Evolutionary conservation across 1,140 invertebrate genomes (phyloP).

Genomic region (Zaprionus gabonicus): DNA sequence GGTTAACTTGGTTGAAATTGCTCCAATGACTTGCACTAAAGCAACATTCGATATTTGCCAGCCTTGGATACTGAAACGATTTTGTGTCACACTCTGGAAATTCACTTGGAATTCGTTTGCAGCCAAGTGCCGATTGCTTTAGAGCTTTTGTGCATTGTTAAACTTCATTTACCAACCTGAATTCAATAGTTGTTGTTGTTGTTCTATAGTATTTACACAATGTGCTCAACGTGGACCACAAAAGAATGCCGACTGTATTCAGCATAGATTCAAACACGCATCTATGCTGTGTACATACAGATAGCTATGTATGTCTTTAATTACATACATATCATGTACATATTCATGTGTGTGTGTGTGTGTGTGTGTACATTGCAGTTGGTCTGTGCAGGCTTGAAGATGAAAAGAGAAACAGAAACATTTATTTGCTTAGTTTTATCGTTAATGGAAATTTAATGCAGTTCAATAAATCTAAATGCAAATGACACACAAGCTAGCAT

Average conservation of each 20-base stretch:
- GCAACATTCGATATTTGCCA: constrained; percentile 33
- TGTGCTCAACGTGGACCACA: constrained; percentile 4
- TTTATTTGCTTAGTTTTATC: constrained; percentile 34
- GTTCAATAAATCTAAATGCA: constrained; percentile 48
- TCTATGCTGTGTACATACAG: no score
- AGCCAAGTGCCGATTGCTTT: constrained; percentile 20
- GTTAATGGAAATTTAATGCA: constrained; percentile 54
- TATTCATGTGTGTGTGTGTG: background rate
- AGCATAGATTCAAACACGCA: background rate
- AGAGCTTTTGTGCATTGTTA: constrained; percentile 52
- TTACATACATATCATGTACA: constrained; percentile 5
- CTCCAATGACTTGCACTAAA: constrained; percentile 7
- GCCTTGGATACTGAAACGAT: constrained; percentile 17
- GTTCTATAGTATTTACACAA: constrained; percentile 20
- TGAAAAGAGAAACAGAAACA: constrained; percentile 22
- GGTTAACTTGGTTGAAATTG: background rate
- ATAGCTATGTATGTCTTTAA: background rate
- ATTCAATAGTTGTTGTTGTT: constrained; percentile 21
- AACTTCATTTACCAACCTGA: constrained; percentile 33
- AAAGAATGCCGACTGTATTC: constrained; percentile 18
- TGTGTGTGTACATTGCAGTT: constrained; percentile 10
- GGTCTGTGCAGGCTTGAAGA: background rate
- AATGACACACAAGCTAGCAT: constrained; percentile 12
- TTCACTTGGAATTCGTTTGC: constrained; percentile 30
- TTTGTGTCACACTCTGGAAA: constrained; percentile 25